These are phyloP conservation scores for Bubo blakistoni DNA, from an alignment of 2,113 vertebrate species.

Conservation along the genomic window DNA sequence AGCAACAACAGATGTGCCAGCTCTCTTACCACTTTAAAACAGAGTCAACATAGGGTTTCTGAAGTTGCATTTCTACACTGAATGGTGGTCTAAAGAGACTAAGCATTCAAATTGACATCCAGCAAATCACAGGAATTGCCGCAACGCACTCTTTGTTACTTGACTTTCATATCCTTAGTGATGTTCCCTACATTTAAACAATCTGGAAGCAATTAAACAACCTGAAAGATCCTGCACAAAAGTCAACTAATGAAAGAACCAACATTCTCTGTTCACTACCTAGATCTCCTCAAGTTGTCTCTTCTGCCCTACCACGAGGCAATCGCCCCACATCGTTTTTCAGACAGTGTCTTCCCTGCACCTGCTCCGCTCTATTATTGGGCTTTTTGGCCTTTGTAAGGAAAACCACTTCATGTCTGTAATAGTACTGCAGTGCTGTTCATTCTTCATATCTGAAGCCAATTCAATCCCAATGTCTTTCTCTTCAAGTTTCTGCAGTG, in stretches of 20 bases:
- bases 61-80: neutral
- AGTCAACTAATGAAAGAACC: neutral
- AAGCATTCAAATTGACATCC: neutral
- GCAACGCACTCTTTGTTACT: neutral
- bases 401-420: neutral
- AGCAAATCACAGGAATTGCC: neutral
- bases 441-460: neutral
- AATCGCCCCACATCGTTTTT: neutral
- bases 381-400: neutral
- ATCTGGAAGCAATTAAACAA: neutral
- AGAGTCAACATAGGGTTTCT: neutral
- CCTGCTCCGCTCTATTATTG: neutral
- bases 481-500: neutral
- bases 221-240: neutral
- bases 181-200: neutral
- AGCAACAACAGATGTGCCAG: neutral
- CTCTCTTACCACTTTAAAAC: neutral
- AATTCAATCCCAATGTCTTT: neutral
- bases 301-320: neutral
- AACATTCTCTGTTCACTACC: neutral
- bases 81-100: neutral
- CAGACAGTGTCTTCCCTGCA: neutral
- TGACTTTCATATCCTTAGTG: neutral
- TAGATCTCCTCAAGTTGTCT: neutral
- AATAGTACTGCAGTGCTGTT: neutral